Percentiles rank a stretch among this genome's conserved stretches.
phyloP scores from a whole-genome alignment of 2,888 invertebrate species.

The Griposia aprilina region DNA sequence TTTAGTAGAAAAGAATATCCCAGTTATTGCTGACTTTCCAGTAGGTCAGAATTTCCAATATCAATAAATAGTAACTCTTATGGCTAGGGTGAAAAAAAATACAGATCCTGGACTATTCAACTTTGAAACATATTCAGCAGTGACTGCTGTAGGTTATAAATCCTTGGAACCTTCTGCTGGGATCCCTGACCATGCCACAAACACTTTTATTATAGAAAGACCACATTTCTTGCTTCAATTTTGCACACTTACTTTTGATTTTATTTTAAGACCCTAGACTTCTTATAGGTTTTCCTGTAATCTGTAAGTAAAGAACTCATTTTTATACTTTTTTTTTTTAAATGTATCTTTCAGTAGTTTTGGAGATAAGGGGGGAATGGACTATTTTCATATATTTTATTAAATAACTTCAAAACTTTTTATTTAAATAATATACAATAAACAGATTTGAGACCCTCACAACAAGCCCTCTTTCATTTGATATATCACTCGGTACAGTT shows the following conservation, averaged over 20 bases:
- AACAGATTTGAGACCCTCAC: no score
- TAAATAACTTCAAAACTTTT: no score
- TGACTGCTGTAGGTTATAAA: conserved; percentile 12
- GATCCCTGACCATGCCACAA: conserved; percentile 28
- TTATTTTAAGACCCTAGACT: no score
- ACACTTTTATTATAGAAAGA: conserved; percentile 20
- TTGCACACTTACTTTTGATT: conserved; percentile 22
- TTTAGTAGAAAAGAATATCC: conserved; percentile 71
- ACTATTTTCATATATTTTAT: no score
- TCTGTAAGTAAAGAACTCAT: no score
- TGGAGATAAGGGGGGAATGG: no score
- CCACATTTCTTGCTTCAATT: conserved; percentile 8
- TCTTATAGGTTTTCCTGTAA: no score
- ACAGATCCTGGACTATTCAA: conserved; percentile 6
- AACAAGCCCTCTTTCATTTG: no score
- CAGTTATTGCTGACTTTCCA: conserved; percentile 75
- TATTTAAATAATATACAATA: no score
- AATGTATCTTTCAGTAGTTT: no score
- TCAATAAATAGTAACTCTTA: conserved; percentile 18
- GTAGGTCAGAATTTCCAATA: conserved; percentile 77
- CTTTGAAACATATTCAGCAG: conserved; percentile 13
- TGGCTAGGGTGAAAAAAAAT: conserved; percentile 9
- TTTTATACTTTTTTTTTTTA: no score
- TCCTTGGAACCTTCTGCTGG: conserved; percentile 25
- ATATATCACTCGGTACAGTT: no score